Base-by-base conservation (phyloP, 2,797 vertebrate genomes). In the Luscinia luscinia region DNA sequence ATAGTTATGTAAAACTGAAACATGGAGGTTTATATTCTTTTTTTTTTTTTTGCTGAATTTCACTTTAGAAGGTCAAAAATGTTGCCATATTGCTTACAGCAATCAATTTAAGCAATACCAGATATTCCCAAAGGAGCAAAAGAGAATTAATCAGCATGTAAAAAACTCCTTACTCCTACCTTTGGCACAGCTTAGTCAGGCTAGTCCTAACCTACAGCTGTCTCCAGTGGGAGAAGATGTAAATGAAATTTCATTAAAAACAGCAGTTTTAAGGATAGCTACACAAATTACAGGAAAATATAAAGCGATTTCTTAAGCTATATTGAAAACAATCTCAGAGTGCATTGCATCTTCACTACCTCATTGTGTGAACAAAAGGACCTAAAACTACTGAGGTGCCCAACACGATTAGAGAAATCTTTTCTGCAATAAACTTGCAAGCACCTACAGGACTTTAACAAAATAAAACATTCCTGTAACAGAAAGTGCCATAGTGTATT, bases 101-200 rank as follows among this genome's bases (percentile, higher is more conserved):
- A 95, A 97, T 97, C 96, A 97, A 96, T 97, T 97, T 96, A 96
- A 97, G 92, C 94, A 97, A 96, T 95, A 95, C 90, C 58, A 95
- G 94, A 97, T 94, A 97, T 87, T 96, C 96, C 97, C 96, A 89
- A 79, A 96, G 96, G 96, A 92, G 38, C 28, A 3, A 95, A 96
- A 97, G 90, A 93, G 97, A 96, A 97, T 97, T 97, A 97, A 97
- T 97, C 96, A 97, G 96, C 96, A 96, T 93, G 90, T 93, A 95
- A 95, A 97, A 97, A 97, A 97, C 95, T 94, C 96, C 97, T 97
- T 97, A 97, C 93, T 96, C 90, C 93, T 95, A 95, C 94, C 96
- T 97, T 97, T 95, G 94, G 96, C 96, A 96, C 75, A 97, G 97
- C 96, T 97, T 97, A 97, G 95, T 94, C 96, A 97, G 95, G 90